These are phyloP conservation scores for Tapirus indicus DNA, from an alignment of 2,797 vertebrate species.

Conservation along the genomic window DNA sequence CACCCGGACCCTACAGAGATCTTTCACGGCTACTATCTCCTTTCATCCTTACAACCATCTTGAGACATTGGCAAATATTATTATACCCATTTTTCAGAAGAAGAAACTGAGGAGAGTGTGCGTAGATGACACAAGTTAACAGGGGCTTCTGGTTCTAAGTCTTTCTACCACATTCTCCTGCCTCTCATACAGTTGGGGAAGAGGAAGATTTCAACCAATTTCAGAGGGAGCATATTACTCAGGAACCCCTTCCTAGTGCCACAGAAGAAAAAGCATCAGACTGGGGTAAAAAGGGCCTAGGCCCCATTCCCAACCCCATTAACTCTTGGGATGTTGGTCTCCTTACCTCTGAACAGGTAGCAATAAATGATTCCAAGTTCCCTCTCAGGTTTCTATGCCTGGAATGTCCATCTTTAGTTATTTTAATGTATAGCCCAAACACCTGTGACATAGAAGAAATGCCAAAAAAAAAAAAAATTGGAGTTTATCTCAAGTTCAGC, in stretches of 20 bases:
- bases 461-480: neutral
- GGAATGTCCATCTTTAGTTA: neutral
- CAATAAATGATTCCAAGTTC: neutral
- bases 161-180: neutral
- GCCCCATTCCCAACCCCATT: neutral
- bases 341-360: neutral
- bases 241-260: neutral
- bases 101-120: neutral
- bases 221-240: neutral
- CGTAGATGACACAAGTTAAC: neutral
- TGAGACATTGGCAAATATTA: neutral
- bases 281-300: neutral
- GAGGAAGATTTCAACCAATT: neutral
- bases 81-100: neutral
- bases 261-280: neutral
- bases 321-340: neutral
- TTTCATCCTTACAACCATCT: neutral
- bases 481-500: neutral
- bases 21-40: neutral
- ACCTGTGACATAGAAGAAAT: neutral
- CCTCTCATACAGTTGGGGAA: neutral
- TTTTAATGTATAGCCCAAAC: constrained; percentile 23
- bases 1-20: neutral
- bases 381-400: neutral
- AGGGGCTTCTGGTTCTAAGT: neutral